Percentiles rank a stretch among this genome's conserved stretches.
phyloP scores from a whole-genome alignment of 2,888 invertebrate genomes.

The Caenorhabditis plicata region DNA sequence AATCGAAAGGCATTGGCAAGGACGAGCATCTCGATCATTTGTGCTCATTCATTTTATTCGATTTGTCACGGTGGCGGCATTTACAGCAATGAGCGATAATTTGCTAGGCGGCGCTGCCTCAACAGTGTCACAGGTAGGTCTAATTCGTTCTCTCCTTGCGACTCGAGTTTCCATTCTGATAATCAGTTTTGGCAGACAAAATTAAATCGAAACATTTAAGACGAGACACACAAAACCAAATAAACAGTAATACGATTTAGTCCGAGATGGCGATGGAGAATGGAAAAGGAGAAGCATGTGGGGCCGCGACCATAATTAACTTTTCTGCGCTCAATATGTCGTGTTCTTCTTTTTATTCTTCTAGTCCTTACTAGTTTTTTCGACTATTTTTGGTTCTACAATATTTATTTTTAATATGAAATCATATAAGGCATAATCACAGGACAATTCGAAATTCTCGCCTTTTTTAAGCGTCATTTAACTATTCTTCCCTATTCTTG shows the following conservation, averaged over 20 bases:
- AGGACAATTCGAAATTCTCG: too few species aligned
- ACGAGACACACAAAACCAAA: too few species aligned
- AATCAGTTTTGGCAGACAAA: conserved; percentile 6
- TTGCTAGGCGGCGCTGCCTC: conserved; percentile 15
- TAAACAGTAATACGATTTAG: conserved; percentile 39
- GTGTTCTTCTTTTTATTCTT: conserved; percentile 26
- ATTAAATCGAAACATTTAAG: too few species aligned
- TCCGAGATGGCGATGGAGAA: conserved; percentile 18
- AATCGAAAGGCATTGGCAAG: too few species aligned
- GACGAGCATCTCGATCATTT: conserved; percentile 10
- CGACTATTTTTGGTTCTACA: too few species aligned
- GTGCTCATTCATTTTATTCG: conserved; percentile 4
- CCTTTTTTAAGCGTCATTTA: too few species aligned
- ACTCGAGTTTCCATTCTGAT: not conserved
- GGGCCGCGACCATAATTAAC: conserved; percentile 57
- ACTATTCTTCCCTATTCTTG: too few species aligned
- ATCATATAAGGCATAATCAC: too few species aligned
- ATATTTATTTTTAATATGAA: too few species aligned
- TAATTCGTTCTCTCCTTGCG: not conserved
- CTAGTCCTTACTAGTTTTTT: too few species aligned
- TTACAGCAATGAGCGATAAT: conserved; percentile 25
- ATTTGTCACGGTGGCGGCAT: not conserved
- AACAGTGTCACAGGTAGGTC: conserved; percentile 28
- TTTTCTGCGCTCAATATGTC: conserved; percentile 42
- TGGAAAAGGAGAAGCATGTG: not conserved